phyloP scores from a whole-genome alignment of 2,113 vertebrate genomes.

The Onychorhynchus coronatus region DNA sequence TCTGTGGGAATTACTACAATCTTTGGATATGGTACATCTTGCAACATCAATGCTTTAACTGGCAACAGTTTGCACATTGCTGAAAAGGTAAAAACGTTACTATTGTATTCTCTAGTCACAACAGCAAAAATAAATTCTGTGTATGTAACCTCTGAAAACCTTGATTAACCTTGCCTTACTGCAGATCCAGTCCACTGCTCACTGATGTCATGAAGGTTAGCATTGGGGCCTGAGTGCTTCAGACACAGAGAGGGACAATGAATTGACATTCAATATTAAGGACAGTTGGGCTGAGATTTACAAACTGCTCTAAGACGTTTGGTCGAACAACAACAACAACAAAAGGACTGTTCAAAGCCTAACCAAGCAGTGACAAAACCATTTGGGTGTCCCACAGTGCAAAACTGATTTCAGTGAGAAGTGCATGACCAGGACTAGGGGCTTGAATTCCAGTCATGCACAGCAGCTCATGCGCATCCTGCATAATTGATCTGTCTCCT shows the following conservation, averaged over 20 bases:
- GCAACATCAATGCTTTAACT: neutral
- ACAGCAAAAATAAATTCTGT: neutral
- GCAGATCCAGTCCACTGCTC: neutral
- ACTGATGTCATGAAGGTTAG: neutral
- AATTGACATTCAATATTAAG: neutral
- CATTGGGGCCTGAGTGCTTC: neutral
- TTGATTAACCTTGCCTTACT: neutral
- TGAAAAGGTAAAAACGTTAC: neutral
- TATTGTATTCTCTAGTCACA: neutral
- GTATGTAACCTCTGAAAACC: neutral
- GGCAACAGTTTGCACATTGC: neutral
- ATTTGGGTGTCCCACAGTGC: neutral
- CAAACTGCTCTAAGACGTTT: neutral
- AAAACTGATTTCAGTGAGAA: neutral
- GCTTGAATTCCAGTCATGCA: neutral
- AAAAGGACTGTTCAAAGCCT: neutral
- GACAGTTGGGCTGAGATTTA: neutral
- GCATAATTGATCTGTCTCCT: neutral
- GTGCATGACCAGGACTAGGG: neutral
- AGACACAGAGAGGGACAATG: neutral
- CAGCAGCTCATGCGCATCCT: neutral
- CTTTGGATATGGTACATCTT: neutral
- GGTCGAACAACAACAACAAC: neutral
- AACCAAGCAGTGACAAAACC: neutral
- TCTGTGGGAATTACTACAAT: neutral